phyloP scores from a whole-genome alignment of 1,140 invertebrate genomes.

The Vanessa atalanta region DNA sequence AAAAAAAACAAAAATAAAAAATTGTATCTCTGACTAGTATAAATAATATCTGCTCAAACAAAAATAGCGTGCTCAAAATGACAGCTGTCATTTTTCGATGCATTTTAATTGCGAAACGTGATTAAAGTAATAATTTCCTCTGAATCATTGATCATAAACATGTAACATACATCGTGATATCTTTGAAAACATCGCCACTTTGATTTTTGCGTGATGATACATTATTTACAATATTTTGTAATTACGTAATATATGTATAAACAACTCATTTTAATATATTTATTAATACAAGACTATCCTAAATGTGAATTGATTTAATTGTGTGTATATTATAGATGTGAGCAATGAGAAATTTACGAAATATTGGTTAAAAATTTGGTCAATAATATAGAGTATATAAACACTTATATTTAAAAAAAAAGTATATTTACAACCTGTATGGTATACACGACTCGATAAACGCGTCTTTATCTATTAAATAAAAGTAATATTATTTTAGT shows the following conservation, averaged over 20 bases:
- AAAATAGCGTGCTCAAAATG: constrained; percentile 6
- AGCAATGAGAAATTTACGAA: too few relatives aligned
- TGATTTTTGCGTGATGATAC: constrained; percentile 1
- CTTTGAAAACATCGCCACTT: constrained; percentile 20
- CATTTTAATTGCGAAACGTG: constrained; percentile 31
- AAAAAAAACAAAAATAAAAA: too few relatives aligned
- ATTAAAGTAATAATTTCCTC: constrained; percentile 25
- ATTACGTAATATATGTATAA: background rate
- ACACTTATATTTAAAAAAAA: too few relatives aligned
- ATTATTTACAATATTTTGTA: background rate
- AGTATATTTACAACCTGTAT: too few relatives aligned
- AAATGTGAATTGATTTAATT: background rate
- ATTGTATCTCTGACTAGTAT: background rate
- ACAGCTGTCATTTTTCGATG: constrained; percentile 25
- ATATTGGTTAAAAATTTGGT: too few relatives aligned
- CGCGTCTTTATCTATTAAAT: too few relatives aligned
- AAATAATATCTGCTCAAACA: background rate
- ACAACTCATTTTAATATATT: background rate
- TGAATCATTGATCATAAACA: constrained; percentile 22
- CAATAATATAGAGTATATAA: too few relatives aligned
- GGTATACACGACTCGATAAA: too few relatives aligned
- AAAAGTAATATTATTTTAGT: too few relatives aligned
- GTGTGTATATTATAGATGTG: too few relatives aligned
- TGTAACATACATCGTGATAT: constrained; percentile 30
- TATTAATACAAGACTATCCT: background rate